Evolutionary conservation across 2,888 invertebrate species (phyloP).

Genomic region (Drosophila mayaguana): DNA sequence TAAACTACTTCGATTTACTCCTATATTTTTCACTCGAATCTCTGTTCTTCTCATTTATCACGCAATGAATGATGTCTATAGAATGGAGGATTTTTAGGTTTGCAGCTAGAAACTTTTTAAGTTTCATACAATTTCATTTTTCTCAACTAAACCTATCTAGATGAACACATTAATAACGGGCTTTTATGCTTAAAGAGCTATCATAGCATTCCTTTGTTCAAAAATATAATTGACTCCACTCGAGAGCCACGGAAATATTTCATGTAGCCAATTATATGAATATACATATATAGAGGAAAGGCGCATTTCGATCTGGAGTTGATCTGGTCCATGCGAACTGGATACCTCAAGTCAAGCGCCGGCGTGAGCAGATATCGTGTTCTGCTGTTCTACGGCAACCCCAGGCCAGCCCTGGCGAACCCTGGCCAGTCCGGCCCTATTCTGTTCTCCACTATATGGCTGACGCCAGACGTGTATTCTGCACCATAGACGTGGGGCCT

Average conservation of each 20-base stretch:
- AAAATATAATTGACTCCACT: not conserved
- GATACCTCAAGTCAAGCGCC: slow-evolving; percentile 38
- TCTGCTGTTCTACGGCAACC: not conserved
- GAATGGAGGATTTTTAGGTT: too few relatives aligned
- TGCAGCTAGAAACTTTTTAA: too few relatives aligned
- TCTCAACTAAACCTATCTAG: not conserved
- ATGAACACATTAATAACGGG: not conserved
- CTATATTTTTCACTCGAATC: too few relatives aligned
- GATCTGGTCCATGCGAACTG: not conserved
- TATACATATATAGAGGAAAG: too few relatives aligned
- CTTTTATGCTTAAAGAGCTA: not conserved
- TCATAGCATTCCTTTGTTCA: not conserved
- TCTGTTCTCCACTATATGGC: not conserved
- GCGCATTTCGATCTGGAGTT: not conserved
- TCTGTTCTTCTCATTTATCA: too few relatives aligned
- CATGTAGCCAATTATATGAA: not conserved
- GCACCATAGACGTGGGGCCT: slow-evolving; percentile 62
- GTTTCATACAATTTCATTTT: too few relatives aligned
- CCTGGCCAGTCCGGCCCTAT: not conserved
- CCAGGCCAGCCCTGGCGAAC: not conserved
- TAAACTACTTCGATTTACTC: too few relatives aligned
- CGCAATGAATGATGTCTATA: too few relatives aligned
- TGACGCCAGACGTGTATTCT: slow-evolving; percentile 53
- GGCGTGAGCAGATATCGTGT: slow-evolving; percentile 38
- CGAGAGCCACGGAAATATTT: not conserved